Conservation (phyloP, 2,888 invertebrate genomes). For the Leptopilina myrica region DNA sequence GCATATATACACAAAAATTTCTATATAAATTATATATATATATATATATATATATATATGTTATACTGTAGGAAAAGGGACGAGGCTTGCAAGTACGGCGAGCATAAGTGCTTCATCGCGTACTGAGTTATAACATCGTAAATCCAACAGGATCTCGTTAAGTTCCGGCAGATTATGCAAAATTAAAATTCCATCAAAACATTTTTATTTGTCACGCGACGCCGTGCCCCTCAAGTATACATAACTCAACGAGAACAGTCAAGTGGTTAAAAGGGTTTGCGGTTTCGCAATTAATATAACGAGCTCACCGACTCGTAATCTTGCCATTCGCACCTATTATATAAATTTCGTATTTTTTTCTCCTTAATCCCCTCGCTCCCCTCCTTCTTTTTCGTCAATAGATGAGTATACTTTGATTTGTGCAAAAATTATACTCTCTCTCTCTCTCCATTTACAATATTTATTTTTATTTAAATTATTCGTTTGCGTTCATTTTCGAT, state of each 20-base stretch:
- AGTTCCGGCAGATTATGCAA: slow-evolving; percentile 61
- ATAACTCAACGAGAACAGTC: slow-evolving; percentile 49
- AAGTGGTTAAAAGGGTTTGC: slow-evolving; percentile 56
- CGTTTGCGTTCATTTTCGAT: too few species aligned
- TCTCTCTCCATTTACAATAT: too few species aligned
- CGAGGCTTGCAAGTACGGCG: slow-evolving; percentile 36
- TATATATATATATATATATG: too few species aligned
- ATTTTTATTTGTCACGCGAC: slow-evolving; percentile 58
- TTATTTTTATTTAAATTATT: too few species aligned
- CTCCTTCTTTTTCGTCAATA: background rate
- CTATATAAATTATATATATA: too few species aligned
- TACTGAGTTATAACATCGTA: slow-evolving; percentile 60
- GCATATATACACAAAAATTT: too few species aligned
- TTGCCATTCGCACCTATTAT: slow-evolving; percentile 47
- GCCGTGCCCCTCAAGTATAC: slow-evolving; percentile 45
- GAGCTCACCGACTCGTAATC: slow-evolving; percentile 58
- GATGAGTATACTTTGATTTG: background rate
- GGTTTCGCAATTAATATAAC: slow-evolving; percentile 64
- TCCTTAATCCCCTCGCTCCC: too few species aligned
- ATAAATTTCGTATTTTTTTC: background rate
- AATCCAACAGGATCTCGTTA: slow-evolving; percentile 63
- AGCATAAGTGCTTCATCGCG: slow-evolving; percentile 56
- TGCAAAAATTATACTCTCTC: too few species aligned
- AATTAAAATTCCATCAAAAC: slow-evolving; percentile 64
- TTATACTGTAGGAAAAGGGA: slow-evolving; percentile 2